Evolutionary conservation across 2,113 vertebrate species (phyloP), one percentile per base, ranked within the genome.

Genomic region (Hemichromis elongatus): DNA sequence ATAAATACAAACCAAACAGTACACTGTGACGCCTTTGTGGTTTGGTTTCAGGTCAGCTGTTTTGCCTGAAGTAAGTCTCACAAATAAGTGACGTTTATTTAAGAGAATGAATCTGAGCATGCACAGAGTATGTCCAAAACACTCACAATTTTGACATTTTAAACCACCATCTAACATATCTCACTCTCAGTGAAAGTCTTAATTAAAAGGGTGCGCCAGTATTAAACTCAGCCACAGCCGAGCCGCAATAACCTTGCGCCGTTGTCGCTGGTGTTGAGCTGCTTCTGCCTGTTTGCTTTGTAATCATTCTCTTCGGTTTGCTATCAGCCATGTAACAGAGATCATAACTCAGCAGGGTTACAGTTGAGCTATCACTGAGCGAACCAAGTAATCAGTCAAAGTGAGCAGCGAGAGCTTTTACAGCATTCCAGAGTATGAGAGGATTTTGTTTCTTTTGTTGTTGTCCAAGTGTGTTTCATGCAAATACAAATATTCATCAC

Each of bases 361-460:
- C 21, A 73, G 42, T 12, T 73, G 40, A 47, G 24, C 26, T 61
- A 77, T 77, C 82, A 80, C 42, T 73, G 84, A 85, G 28, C 55
- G 61, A 77, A 87, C 52, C 63, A 35, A 56, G 75, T 66, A 73
- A 93, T 92, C 80, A 86, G 84, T 90, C 77, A 81, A 26, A 81
- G 83, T 63, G 81, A 73, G 28, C 79, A 81, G 79, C 33, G 28
- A 13, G 68, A 42, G 68, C 70, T 83, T 70, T 73, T 45, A 78
- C 33, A 66, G 19, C 7, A 2, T 80, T 40, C 24, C 33, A 26
- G 59, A 56, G 26, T 35, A 40, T 26, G 42, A 19, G 68, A 73
- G 24, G 3, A 1, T 33, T 19, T 57, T 83, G 54, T 1, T 30
- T 18, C 35, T 26, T 70, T 24, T 47, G 21, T 28, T 28, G 21